These are phyloP conservation scores for Oxyruncus cristatus DNA, from an alignment of 2,113 vertebrate species.

Conservation along the genomic window DNA sequence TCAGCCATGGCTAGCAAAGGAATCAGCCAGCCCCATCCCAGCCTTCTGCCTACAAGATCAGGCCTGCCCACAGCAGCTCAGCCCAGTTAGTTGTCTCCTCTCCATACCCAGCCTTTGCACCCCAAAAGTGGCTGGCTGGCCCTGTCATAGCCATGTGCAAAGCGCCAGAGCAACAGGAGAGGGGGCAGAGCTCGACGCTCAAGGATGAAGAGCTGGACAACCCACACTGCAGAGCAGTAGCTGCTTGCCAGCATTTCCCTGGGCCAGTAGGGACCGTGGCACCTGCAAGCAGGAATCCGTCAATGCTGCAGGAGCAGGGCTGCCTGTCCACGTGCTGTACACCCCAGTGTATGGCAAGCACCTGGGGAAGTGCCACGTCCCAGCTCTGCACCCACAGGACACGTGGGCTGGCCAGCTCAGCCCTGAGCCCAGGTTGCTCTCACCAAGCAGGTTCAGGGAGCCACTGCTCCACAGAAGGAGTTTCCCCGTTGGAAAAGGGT, in stretches of 20 bases:
- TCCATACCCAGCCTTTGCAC: not conserved
- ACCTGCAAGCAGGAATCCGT: not conserved
- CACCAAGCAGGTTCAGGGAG: not conserved
- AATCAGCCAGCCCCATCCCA: not conserved
- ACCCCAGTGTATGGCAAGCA: accelerated
- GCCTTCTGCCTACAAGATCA: not conserved
- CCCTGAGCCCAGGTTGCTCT: not conserved
- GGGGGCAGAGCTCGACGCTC: not conserved
- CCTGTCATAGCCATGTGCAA: not conserved
- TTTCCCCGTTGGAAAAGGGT: not conserved
- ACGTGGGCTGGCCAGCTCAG: not conserved
- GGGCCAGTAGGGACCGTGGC: not conserved
- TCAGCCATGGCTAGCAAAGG: not conserved
- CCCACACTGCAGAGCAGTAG: not conserved
- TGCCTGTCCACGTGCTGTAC: not conserved
- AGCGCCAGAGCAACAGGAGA: not conserved
- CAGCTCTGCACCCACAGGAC: not conserved
- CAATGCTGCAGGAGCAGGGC: not conserved
- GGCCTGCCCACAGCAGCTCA: not conserved
- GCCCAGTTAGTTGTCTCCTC: not conserved
- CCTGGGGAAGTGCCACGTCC: not conserved
- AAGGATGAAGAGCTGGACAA: not conserved
- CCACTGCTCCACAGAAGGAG: not conserved
- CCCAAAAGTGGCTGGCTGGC: not conserved
- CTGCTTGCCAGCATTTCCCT: not conserved